Evolutionary conservation across 2,888 invertebrate genomes (phyloP), one percentile per base, ranked within the genome.

Genomic region (Dryomyza anilis): DNA sequence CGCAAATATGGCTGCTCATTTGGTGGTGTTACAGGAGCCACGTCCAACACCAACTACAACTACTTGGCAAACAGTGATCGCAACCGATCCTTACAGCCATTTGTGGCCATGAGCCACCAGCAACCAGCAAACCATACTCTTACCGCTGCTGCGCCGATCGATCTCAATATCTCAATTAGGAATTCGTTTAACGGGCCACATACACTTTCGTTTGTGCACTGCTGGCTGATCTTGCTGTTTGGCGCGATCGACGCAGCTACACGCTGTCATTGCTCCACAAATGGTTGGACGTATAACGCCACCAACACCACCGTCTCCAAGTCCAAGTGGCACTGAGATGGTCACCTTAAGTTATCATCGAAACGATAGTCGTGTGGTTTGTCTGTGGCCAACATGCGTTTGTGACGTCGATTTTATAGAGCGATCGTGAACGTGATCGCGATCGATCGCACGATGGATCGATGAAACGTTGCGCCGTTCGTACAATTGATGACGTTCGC

Each of bases 151-250:
- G 39, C 53, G 52, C 8, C 61, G 63, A 56, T 63, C 46, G 55
- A 63, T 63, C 55, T 46, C 63, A 56, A 56, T 63, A 56, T 46
- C 63, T 63, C 56, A 63, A 63, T 63, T 63, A 56, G 56, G 56
- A 63, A 63, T 63, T 55, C 56, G 56, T 30, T 63, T 56, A n/a
- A 46, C 27, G 33, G 29, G 50, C 36, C 14, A 36, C n/a, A n/a
- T n/a, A n/a, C 60, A 33, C 29, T 59, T 48, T 59, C 33, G 19
- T 46, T 53, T 27, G 52, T 29, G n/a, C 50, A 21, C 19, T 16
- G 14, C 16, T 45, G 45, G 12, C 16, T 45, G n/a, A 8, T 45
- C 5, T n/a, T 45, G n/a, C 45, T 45, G 16, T 5, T 36, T 21
- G 43, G 50, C n/a, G 19, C 45, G 36, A 23, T 14, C 23, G n/a